Evolutionary conservation across 2,888 invertebrate genomes (phyloP).

Genomic region (Suillia variegata): DNA sequence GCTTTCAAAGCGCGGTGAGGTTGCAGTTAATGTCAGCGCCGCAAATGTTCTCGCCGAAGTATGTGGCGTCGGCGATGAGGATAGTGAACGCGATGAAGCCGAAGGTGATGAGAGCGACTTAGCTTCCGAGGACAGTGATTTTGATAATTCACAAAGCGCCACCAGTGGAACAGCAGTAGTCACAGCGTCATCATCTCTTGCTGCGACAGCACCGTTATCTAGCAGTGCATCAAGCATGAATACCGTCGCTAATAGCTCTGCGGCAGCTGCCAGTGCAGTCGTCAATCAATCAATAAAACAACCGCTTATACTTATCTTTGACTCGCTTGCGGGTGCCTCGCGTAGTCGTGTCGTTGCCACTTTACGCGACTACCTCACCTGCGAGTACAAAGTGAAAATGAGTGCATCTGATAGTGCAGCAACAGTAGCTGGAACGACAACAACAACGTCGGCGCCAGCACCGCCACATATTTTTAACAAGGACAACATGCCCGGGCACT

Average conservation of each 20-base stretch:
- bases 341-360: slow-evolving; percentile 86
- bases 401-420: slow-evolving; percentile 38
- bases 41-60: slow-evolving; percentile 43
- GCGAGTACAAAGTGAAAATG: slow-evolving; percentile 80
- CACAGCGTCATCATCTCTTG: slow-evolving; percentile 22
- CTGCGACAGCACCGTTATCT: slow-evolving; percentile 59
- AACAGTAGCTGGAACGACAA: too few species aligned
- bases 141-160: slow-evolving; percentile 35
- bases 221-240: slow-evolving; percentile 18
- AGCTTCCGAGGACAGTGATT: slow-evolving; percentile 62
- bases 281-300: slow-evolving; percentile 48
- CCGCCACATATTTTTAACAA: slow-evolving; percentile 70
- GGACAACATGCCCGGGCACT: slow-evolving; percentile 83
- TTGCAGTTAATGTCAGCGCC: slow-evolving; percentile 53
- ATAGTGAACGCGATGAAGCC: slow-evolving; percentile 77
- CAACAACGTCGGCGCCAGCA: slow-evolving; percentile 66
- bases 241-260: slow-evolving; percentile 29
- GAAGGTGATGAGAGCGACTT: slow-evolving; percentile 81
- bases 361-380: slow-evolving; percentile 86
- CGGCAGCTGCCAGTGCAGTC: slow-evolving; percentile 22
- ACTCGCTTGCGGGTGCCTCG: slow-evolving; percentile 85
- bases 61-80: slow-evolving; percentile 71
- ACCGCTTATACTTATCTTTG: slow-evolving; percentile 93
- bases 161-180: slow-evolving; percentile 28
- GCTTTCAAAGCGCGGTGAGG: slow-evolving; percentile 63